These are phyloP conservation scores for Zhengitettix transpicula DNA, from an alignment of 2,888 invertebrate species.

Conservation along the genomic window DNA sequence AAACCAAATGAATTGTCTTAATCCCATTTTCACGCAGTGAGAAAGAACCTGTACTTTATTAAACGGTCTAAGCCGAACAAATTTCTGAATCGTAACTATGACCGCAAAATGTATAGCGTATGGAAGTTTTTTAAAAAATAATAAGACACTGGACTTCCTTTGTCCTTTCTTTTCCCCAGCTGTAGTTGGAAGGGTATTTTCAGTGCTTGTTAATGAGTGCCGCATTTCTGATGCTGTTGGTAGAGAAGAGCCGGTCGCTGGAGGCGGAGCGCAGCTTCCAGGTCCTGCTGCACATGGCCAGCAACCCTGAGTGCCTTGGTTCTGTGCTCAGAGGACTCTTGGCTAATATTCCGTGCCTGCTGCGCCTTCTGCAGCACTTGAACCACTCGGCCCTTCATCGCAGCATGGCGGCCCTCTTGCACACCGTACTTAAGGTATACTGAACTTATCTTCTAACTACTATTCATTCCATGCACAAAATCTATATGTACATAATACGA, in stretches of 20 bases:
- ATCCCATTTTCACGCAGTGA: too few relatives aligned
- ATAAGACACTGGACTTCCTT: background rate
- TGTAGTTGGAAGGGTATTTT: too few relatives aligned
- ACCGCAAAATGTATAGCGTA: background rate
- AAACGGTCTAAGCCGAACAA: too few relatives aligned
- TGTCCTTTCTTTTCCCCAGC: background rate
- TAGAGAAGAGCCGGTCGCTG: conserved; percentile 13
- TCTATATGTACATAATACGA: too few relatives aligned
- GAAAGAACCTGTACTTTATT: too few relatives aligned
- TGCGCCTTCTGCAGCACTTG: conserved; percentile 26
- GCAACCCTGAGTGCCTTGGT: conserved; percentile 37
- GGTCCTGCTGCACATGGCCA: conserved; percentile 33
- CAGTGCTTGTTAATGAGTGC: too few relatives aligned
- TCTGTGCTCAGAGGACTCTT: conserved; percentile 31
- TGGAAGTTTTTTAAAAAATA: background rate
- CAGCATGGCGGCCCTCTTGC: conserved; percentile 28
- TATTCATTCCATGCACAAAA: too few relatives aligned
- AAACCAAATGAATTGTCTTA: too few relatives aligned
- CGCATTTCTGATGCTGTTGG: background rate
- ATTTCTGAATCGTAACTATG: too few relatives aligned
- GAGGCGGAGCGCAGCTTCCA: conserved; percentile 31
- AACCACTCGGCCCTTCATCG: conserved; percentile 26
- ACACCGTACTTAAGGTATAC: conserved; percentile 27
- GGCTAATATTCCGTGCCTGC: conserved; percentile 23
- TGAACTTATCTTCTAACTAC: too few relatives aligned